Evolutionary conservation across 2,888 invertebrate species (phyloP).

Genomic region (Invenusta paracnida): DNA sequence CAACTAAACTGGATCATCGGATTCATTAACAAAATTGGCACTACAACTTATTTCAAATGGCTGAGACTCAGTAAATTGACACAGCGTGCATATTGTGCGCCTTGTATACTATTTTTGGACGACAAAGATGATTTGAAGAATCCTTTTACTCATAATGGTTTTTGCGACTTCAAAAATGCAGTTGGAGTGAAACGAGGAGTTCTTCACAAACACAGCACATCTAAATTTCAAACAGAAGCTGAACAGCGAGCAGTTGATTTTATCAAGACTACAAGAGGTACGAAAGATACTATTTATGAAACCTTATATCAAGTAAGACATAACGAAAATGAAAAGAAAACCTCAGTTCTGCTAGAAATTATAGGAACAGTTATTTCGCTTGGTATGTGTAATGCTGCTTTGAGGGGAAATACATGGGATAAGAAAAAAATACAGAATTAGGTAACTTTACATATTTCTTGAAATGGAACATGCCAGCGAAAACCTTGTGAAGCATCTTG

Average conservation of each 20-base stretch:
- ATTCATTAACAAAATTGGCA: too few species aligned
- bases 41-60: too few species aligned
- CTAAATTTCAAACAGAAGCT: too few species aligned
- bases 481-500: not conserved
- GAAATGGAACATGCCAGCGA: not conserved
- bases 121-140: not conserved
- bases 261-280: not conserved
- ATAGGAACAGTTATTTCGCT: not conserved
- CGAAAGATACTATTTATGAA: not conserved
- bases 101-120: too few species aligned
- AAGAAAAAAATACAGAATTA: not conserved
- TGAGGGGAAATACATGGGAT: not conserved
- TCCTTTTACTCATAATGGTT: too few species aligned
- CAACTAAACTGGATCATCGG: too few species aligned
- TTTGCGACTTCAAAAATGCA: not conserved
- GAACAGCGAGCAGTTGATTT: too few species aligned
- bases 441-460: not conserved
- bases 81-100: too few species aligned
- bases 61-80: too few species aligned
- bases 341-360: not conserved
- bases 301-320: too few species aligned
- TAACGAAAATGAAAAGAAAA: too few species aligned
- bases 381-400: not conserved
- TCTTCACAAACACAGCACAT: not conserved
- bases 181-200: not conserved